These are phyloP conservation scores for Antitype chi DNA, from an alignment of 2,888 invertebrate genomes.

Conservation along the genomic window DNA sequence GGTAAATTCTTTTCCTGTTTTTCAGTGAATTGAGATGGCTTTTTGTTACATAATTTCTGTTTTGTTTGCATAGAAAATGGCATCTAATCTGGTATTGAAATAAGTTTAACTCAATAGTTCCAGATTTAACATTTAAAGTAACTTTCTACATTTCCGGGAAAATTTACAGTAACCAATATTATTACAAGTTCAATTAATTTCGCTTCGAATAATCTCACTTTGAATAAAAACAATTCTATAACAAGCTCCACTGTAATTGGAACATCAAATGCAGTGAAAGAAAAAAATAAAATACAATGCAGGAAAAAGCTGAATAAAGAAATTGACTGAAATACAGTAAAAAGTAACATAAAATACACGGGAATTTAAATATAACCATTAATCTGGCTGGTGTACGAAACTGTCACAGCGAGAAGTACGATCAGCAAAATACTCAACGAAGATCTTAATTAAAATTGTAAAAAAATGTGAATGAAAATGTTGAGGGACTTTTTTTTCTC, in stretches of 20 bases:
- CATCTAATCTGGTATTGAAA: not conserved
- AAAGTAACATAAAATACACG: conserved; percentile 82
- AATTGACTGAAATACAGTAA: conserved; percentile 75
- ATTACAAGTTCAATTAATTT: not conserved
- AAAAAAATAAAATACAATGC: conserved; percentile 41
- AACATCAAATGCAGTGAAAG: conserved; percentile 36
- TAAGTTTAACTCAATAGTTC: too few species aligned
- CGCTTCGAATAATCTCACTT: conserved; percentile 33
- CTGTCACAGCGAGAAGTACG: conserved; percentile 79
- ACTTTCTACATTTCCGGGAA: not conserved
- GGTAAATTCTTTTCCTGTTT: not conserved
- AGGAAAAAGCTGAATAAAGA: conserved; percentile 71
- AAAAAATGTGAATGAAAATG: conserved; percentile 28
- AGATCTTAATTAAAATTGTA: conserved; percentile 56
- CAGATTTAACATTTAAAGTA: not conserved
- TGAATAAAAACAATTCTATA: conserved; percentile 16
- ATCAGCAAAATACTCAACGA: conserved; percentile 73
- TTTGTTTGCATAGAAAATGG: not conserved
- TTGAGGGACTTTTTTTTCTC: not conserved
- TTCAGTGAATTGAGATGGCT: not conserved
- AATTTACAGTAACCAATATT: not conserved
- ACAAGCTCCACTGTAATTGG: conserved; percentile 42
- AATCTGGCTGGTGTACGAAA: conserved; percentile 84
- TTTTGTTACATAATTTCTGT: not conserved
- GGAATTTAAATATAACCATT: conserved; percentile 89